phyloP scores from a whole-genome alignment of 2,113 vertebrate genomes.

The Delphinapterus leucas region DNA sequence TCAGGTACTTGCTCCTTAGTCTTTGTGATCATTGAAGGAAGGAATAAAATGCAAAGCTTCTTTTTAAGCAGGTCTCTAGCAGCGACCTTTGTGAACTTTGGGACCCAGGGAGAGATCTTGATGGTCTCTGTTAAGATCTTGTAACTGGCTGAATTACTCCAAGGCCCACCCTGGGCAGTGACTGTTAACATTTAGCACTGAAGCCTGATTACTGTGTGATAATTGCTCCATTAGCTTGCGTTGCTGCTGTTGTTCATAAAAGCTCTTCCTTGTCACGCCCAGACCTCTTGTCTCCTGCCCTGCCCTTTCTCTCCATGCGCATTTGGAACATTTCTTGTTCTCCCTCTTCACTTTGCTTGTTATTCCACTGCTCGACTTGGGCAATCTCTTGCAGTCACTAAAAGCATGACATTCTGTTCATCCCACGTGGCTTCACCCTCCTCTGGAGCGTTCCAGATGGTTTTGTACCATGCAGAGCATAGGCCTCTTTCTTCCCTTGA shows the following conservation, averaged over 20 bases:
- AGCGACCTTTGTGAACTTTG: conserved; percentile 50
- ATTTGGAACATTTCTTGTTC: conserved; percentile 40
- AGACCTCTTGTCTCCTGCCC: conserved; percentile 4
- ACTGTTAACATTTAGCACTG: background rate
- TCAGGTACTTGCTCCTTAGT: background rate
- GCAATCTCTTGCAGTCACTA: conserved; percentile 5
- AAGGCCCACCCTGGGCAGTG: background rate
- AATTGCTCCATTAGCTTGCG: background rate
- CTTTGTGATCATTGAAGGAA: conserved; percentile 8
- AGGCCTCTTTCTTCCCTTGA: conserved; percentile 64
- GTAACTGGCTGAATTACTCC: conserved; percentile 28
- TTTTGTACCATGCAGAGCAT: conserved; percentile 61
- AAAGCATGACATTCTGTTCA: background rate
- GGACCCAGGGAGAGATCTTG: conserved; percentile 40
- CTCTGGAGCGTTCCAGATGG: conserved; percentile 65
- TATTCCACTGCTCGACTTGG: background rate
- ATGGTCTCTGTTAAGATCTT: conserved; percentile 31
- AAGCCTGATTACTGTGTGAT: background rate
- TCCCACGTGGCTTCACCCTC: background rate
- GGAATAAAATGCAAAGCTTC: conserved; percentile 30
- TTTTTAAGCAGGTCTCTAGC: conserved; percentile 23
- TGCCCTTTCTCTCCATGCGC: background rate
- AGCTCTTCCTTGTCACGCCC: background rate
- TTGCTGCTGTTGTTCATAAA: conserved; percentile 28
- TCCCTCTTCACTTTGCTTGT: background rate